Evolutionary conservation across 2,888 invertebrate genomes (phyloP).

Genomic region (Clepsis dumicolana): DNA sequence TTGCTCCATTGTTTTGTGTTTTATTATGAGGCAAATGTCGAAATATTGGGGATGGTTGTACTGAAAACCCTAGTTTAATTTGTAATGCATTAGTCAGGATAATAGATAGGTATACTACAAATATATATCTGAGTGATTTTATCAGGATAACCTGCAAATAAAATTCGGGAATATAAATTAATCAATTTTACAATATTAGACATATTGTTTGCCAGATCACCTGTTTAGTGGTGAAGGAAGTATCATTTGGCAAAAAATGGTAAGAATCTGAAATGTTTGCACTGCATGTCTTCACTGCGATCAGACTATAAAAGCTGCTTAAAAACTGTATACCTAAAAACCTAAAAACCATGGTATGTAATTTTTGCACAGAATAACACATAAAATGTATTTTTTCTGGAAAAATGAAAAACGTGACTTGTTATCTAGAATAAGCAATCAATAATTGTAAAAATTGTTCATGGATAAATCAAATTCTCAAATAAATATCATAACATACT

Average conservation of each 20-base stretch:
- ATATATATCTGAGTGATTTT: background rate
- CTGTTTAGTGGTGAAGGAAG: background rate
- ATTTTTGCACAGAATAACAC: constrained; percentile 30
- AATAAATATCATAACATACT: background rate
- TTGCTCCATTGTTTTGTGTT: constrained; percentile 26
- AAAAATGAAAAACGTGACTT: constrained; percentile 22
- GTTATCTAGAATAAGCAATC: constrained; percentile 1
- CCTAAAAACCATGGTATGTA: constrained; percentile 37
- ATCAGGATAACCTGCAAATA: constrained; percentile 26
- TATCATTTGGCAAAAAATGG: constrained; percentile 7
- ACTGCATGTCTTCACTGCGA: constrained; percentile 31
- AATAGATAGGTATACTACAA: constrained; percentile 3
- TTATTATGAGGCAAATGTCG: constrained; percentile 27
- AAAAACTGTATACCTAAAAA: constrained; percentile 37
- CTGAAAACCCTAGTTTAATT: constrained; percentile 11
- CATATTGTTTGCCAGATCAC: constrained; percentile 13
- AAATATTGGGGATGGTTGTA: background rate
- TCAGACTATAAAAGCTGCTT: constrained; percentile 23
- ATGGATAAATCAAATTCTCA: background rate
- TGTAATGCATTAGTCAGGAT: constrained; percentile 4
- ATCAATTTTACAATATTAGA: constrained; percentile 9
- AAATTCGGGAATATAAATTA: constrained; percentile 18
- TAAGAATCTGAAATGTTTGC: constrained; percentile 28
- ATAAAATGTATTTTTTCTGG: constrained; percentile 32
- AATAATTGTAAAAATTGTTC: background rate